Evolutionary conservation across 2,888 invertebrate genomes (phyloP).

Genomic region (Eustalomyia histrio): DNA sequence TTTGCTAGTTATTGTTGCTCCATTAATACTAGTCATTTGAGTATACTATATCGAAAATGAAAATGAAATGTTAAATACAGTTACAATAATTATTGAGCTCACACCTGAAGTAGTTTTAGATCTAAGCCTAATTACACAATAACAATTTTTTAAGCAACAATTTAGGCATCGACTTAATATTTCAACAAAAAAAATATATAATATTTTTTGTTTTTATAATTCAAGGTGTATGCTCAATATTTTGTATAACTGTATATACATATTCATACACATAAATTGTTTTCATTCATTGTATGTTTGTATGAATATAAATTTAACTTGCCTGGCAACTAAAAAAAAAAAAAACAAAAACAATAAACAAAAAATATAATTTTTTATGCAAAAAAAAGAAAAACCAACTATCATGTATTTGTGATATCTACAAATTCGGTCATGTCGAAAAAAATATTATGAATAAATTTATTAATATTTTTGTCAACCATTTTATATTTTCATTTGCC

Average conservation of each 20-base stretch:
- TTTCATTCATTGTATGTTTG: too few species aligned
- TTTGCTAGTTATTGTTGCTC: conserved; percentile 10
- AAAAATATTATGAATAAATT: conserved; percentile 13
- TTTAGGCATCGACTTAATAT: too few species aligned
- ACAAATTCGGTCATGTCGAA: not conserved
- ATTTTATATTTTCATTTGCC: not conserved
- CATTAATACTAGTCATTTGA: conserved; percentile 2
- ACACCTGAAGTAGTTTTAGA: too few species aligned
- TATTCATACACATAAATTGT: too few species aligned
- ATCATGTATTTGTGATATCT: not conserved
- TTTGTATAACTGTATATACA: too few species aligned
- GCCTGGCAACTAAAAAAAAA: not conserved
- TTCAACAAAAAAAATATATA: too few species aligned
- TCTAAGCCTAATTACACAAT: too few species aligned
- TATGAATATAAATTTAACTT: not conserved
- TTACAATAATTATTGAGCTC: not conserved
- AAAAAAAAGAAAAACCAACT: too few species aligned
- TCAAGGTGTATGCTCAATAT: too few species aligned
- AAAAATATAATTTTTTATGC: not conserved
- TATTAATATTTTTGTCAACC: not conserved
- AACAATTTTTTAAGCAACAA: too few species aligned
- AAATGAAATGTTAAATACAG: not conserved
- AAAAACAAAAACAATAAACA: not conserved
- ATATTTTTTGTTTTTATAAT: too few species aligned
- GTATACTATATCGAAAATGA: not conserved